A percentile compares a stretch with the other conserved stretches of the same genome.
These are phyloP conservation scores for Cephalotes varians DNA, from an alignment of 2,888 invertebrate genomes.

Conservation along the genomic window DNA sequence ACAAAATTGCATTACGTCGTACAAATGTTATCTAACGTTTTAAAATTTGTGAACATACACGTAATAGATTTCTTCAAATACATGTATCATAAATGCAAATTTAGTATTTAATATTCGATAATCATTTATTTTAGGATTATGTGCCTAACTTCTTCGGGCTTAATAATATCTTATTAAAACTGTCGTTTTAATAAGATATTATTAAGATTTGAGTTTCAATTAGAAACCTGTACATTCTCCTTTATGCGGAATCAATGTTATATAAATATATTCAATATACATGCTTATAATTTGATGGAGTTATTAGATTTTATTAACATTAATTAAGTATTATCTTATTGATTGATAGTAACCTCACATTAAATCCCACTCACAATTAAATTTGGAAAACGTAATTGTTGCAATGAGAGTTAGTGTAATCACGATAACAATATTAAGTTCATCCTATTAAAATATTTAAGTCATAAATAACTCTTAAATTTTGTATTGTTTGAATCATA, in stretches of 20 bases:
- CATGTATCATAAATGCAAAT: not conserved
- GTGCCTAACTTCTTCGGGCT: not conserved
- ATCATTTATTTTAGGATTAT: not conserved
- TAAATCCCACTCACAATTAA: slow-evolving; percentile 18
- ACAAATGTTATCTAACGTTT: not conserved
- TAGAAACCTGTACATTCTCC: not conserved
- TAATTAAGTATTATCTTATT: slow-evolving; percentile 5
- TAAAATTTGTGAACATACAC: not conserved
- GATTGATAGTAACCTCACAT: slow-evolving; percentile 10
- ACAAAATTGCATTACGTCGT: not conserved
- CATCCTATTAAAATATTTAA: not conserved
- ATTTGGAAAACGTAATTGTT: not conserved
- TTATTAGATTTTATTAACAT: not conserved
- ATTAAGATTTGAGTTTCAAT: not conserved
- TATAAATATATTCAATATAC: not conserved
- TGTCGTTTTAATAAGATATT: not conserved
- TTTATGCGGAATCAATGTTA: not conserved
- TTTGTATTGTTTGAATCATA: not conserved
- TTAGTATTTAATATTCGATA: not conserved
- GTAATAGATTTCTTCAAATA: not conserved
- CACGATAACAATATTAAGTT: not conserved
- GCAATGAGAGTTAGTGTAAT: not conserved
- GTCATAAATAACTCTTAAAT: not conserved
- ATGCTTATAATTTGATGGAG: not conserved
- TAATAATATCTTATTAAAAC: not conserved